These are phyloP conservation scores for Chionomys nivalis DNA, from an alignment of 2,113 vertebrate genomes.

Conservation along the genomic window DNA sequence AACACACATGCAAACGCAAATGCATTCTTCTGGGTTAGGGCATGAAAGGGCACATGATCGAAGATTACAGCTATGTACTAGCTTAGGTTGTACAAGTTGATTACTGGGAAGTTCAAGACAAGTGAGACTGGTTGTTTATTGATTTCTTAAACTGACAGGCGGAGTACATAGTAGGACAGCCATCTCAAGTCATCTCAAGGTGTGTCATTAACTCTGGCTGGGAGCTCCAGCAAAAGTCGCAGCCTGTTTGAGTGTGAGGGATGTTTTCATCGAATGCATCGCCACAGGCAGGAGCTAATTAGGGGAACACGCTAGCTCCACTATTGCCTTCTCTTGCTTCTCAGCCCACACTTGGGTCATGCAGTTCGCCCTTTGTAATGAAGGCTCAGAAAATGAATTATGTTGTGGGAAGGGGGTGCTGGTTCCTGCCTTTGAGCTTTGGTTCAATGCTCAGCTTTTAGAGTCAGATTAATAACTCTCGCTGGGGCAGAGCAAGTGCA, in stretches of 20 bases:
- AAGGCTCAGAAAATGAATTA: conserved; percentile 6
- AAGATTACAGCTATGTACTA: not conserved
- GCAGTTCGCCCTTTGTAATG: not conserved
- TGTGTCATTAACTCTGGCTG: not conserved
- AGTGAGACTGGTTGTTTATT: not conserved
- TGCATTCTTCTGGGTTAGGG: not conserved
- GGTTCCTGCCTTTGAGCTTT: not conserved
- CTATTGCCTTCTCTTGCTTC: not conserved
- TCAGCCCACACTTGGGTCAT: not conserved
- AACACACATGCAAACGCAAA: not conserved
- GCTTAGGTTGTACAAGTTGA: not conserved
- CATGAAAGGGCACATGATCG: not conserved
- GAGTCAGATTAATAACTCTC: not conserved
- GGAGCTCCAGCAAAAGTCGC: not conserved
- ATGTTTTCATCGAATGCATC: too few species aligned
- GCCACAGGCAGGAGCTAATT: not conserved
- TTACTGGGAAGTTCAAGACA: not conserved
- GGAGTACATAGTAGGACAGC: not conserved
- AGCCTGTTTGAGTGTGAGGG: not conserved
- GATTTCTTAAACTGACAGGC: not conserved
- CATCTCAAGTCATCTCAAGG: not conserved
- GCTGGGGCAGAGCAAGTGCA: not conserved
- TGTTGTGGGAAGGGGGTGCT: not conserved
- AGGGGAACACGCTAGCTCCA: not conserved
- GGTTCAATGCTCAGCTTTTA: not conserved